Base-by-base conservation (phyloP, 2,797 vertebrate species). In the Pogoniulus pusillus region DNA sequence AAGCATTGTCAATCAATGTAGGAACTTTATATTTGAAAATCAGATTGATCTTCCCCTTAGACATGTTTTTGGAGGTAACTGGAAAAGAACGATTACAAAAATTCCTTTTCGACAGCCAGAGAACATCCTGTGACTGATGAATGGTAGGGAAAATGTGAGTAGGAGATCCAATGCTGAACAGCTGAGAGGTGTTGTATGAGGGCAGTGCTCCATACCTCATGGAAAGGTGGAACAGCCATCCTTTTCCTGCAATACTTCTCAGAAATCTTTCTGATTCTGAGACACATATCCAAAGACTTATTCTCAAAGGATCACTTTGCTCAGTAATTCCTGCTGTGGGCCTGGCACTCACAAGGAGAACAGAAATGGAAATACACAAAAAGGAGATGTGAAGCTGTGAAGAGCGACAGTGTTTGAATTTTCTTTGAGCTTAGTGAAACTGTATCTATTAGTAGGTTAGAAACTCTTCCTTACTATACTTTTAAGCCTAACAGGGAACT, bases 141-240 rank as follows among this genome's bases (percentile, higher is more conserved):
- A 7, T 20, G 13, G 12, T 19, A 6, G 3, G 7, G 7, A 65
- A 77, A 78, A 83, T 47, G 54, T 63, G 18, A 72, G 12, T 20
- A 13, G 12, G n/a, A 49, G 16, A 6, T 62, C 60, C 7, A 84
- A 15, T 47, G 20, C 12, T 73, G 11, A 72, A 45, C 6, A 74
- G 1, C 5, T 43, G 14, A 12, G 24, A 75, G 18, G 30, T 8
- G 0, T 12, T 45, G 34, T 59, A 23, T 27, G 16, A 63, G 74
- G 7, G 7, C 7, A 26, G 13, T 37, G 10, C 47, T 27, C 8
- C 2, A 6, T 3, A 11, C 6, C 4, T 1, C 5, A 24, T 7
- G 14, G 22, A 10, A 26, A 27, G 3, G 5, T 5, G 4, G 4
- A 1, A 10, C 2, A 35, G 9, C 2, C 62, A 53, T 19, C 2